Evolutionary conservation across 2,797 vertebrate genomes (phyloP), one percentile per base, ranked within the genome.

Genomic region (Syncerus caffer): DNA sequence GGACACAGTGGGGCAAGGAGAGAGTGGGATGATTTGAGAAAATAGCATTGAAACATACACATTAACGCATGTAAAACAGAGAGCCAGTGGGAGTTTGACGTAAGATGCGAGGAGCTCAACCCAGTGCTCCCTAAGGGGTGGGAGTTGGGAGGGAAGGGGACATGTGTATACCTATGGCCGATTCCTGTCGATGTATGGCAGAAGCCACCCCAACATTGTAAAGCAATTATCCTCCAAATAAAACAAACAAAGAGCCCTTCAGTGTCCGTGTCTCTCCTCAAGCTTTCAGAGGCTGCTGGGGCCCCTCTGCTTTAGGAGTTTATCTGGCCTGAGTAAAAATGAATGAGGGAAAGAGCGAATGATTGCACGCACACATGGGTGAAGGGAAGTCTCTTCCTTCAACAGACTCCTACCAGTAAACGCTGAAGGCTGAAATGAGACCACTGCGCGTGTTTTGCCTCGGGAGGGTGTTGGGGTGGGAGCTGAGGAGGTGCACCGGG

Each of bases 81-180:
- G 45, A 34, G 34, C 34, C 34, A 23, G 19, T 23, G 10, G 67
- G 67, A 23, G 34, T 34, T 47, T 47, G 45, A 11, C 2, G 9
- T 47, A 47, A 47, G 45, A 10, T 8, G 1, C 1, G 4, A 12
- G 64, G n/a, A 38, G 67, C 67, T 71, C 10, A 6, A 23, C 64
- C 34, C 34, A 12, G n/a, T 38, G 67, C 34, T 71, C 67, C 34
- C 17, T 71, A 6, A 13, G 67, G 34, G 19, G 0, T 14, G 17
- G 34, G 34, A 1, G 34, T n/a, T 6, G n/a, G 64, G 64, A 71
- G 34, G 67, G 19, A 38, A 38, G 10, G n/a, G 19, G 16, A 6
- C 19, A 3, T 3, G 19, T 14, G 67, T 23, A 6, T 3, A 14
- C 60, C 8, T 67, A 1, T 19, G 62, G 17, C 8, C 1, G 4